Conservation (phyloP, 2,888 invertebrate genomes). For the Tubulanus polymorphus region DNA sequence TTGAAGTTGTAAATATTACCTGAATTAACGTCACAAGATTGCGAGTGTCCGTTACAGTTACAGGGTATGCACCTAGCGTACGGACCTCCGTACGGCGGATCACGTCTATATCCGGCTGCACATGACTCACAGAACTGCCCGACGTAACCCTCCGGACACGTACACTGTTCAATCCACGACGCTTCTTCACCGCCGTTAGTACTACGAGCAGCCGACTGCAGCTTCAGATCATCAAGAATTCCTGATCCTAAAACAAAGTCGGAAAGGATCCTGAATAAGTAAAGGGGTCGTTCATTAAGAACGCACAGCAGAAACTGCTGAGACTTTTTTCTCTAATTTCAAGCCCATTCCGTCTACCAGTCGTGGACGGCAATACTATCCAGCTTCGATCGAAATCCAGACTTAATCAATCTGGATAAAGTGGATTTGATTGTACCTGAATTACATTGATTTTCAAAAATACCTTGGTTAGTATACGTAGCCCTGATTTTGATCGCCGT, state of each 20-base stretch:
- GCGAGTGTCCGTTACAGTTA: conserved; percentile 94
- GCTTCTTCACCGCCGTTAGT: conserved; percentile 65
- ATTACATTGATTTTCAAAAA: too few species aligned
- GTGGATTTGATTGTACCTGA: too few species aligned
- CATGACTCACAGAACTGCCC: conserved; percentile 98
- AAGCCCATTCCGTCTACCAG: too few species aligned
- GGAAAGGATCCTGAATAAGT: neutral
- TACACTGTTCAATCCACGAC: conserved; percentile 91
- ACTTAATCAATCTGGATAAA: too few species aligned
- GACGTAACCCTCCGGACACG: conserved; percentile 65
- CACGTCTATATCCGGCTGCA: conserved; percentile 88
- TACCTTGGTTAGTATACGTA: conserved; percentile 78
- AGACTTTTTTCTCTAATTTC: too few species aligned
- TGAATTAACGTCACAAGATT: conserved; percentile 72
- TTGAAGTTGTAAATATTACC: conserved; percentile 24
- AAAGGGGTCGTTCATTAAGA: too few species aligned
- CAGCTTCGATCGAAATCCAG: too few species aligned
- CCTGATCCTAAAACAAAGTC: conserved; percentile 55
- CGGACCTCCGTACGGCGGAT: conserved; percentile 85
- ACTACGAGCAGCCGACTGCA: conserved; percentile 78
- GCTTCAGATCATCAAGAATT: conserved; percentile 80
- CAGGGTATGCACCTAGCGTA: conserved; percentile 93
- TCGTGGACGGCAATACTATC: too few species aligned
- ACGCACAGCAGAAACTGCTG: too few species aligned
- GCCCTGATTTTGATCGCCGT: conserved; percentile 92